phyloP scores from a whole-genome alignment of 2,113 vertebrate species.

The Calidris pygmaea region DNA sequence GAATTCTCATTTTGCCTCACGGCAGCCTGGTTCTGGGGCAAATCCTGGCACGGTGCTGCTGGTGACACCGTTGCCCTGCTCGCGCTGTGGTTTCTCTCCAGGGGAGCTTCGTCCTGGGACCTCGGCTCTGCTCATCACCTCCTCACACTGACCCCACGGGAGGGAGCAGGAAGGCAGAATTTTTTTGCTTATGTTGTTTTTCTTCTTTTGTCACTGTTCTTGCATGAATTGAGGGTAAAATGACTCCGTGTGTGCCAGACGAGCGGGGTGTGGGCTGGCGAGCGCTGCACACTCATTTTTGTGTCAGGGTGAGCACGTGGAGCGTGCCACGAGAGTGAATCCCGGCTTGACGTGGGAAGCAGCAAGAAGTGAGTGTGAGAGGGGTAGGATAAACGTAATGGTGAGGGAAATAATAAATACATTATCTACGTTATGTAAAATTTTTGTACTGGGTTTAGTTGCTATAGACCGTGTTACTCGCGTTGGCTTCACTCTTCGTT shows the following conservation, averaged over 20 bases:
- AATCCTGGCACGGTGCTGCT: too few relatives aligned
- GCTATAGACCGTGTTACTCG: neutral
- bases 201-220: neutral
- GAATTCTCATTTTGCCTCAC: neutral
- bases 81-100: accelerated
- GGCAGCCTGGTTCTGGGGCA: neutral
- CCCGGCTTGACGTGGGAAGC: neutral
- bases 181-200: too few relatives aligned
- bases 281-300: accelerated
- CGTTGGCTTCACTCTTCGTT: neutral
- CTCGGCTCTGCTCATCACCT: accelerated
- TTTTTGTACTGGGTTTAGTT: neutral
- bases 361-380: neutral
- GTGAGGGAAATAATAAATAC: neutral
- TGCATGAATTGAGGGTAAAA: accelerated
- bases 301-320: neutral
- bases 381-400: neutral
- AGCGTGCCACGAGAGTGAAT: neutral
- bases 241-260: neutral
- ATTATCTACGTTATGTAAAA: too few relatives aligned
- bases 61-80: accelerated
- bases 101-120: neutral
- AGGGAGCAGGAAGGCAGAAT: too few relatives aligned
- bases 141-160: too few relatives aligned
- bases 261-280: neutral